Evolutionary conservation across 1,140 invertebrate species (phyloP).

Genomic region (Danaus plexippus): DNA sequence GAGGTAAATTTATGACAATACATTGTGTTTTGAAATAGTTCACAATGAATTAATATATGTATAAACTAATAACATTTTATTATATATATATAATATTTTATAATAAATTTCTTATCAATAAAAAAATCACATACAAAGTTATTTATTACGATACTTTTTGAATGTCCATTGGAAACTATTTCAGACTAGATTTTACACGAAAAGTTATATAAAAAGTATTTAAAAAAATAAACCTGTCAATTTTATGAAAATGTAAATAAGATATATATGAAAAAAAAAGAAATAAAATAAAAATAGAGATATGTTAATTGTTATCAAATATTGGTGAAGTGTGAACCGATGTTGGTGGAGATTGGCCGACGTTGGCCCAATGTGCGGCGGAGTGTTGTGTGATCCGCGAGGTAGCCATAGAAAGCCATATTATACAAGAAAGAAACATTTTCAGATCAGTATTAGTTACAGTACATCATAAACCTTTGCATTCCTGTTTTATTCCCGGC

Average conservation of each 20-base stretch:
- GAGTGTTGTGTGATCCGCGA: constrained; percentile 64
- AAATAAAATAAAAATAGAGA: constrained; percentile 15
- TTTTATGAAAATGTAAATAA: constrained; percentile 68
- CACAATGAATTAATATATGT: constrained; percentile 16
- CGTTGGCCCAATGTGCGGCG: constrained; percentile 41
- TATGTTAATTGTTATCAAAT: constrained; percentile 59
- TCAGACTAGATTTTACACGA: constrained; percentile 37
- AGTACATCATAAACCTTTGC: constrained; percentile 40
- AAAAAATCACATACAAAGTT: too few relatives aligned
- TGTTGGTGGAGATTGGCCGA: too few relatives aligned
- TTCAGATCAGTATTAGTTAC: constrained; percentile 38
- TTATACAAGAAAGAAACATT: constrained; percentile 24
- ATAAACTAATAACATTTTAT: constrained; percentile 19
- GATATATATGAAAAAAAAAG: constrained; percentile 50
- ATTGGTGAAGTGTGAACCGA: constrained; percentile 32
- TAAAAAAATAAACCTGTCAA: constrained; percentile 53
- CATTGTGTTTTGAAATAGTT: constrained; percentile 38
- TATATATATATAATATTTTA: constrained; percentile 8
- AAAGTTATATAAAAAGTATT: constrained; percentile 56
- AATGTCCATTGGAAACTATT: constrained; percentile 32
- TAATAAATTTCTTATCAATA: too few relatives aligned
- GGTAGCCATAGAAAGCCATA: constrained; percentile 69
- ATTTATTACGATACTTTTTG: neutral
- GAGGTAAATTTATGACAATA: constrained; percentile 56
- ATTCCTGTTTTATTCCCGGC: constrained; percentile 63